Conservation (phyloP, 2,797 vertebrate genomes). For the Alauda arvensis region DNA sequence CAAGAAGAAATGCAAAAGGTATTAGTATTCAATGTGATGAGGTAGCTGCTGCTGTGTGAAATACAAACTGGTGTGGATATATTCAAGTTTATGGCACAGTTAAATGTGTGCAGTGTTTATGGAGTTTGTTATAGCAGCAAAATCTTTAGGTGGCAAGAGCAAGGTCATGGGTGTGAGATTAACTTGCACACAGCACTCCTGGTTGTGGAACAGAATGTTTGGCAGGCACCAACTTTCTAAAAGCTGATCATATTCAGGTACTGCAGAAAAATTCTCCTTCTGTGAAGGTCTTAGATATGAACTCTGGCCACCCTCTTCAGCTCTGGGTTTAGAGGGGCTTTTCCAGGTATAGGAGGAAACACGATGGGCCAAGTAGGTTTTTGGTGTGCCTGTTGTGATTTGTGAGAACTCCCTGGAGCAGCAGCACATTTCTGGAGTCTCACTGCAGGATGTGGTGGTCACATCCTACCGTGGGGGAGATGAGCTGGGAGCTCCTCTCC, state of each 20-base stretch:
- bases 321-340: not conserved
- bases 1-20: not conserved
- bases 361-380: not conserved
- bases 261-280: not conserved
- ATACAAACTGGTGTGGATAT: not conserved
- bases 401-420: not conserved
- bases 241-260: not conserved
- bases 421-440: not conserved
- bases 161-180: not conserved
- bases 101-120: not conserved
- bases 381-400: rapidly evolving
- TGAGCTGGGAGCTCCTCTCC: not conserved
- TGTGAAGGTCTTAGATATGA: not conserved
- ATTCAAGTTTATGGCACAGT: not conserved
- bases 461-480: not conserved
- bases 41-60: not conserved
- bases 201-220: not conserved
- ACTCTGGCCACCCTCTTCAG: not conserved
- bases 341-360: not conserved
- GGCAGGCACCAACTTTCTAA: not conserved
- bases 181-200: not conserved
- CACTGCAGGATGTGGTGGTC: not conserved
- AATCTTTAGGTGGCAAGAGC: not conserved
- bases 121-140: not conserved
- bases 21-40: not conserved